Evolutionary conservation across 2,797 vertebrate species (phyloP), one percentile per base, ranked within the genome.

Genomic region (Myotis findleyi): DNA sequence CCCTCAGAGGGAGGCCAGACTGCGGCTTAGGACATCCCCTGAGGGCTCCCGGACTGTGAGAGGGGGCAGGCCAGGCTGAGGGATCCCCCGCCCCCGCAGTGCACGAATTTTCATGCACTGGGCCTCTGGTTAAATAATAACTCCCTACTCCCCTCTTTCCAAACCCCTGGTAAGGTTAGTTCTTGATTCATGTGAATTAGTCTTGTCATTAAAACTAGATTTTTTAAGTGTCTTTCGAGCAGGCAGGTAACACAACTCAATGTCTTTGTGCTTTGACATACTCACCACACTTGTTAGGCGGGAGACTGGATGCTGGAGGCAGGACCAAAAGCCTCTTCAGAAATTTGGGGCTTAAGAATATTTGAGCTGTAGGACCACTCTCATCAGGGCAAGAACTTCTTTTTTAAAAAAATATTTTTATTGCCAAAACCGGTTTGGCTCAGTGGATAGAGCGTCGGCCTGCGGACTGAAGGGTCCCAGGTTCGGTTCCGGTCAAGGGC

Each of bases 141-240:
- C 44, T 23, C 72, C 57, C n/a, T 36, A 25, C 16, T 79, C 47
- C 13, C 6, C 12, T 33, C 57, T 72, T 77, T 41, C 71, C 4
- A 44, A 62, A 21, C 7, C 1, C 36, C 73, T 62, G 27, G 33
- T 73, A 85, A 91, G 41, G 11, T 12, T 91, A 57, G 33, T 36
- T 89, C 27, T 93, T 81, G 62, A n/a, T 89, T 80, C 44, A 69
- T 27, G 16, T 85, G 68, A 96, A 72, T 87, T 91, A 82, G 41
- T 69, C 8, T 88, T 79, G 2, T 49, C 73, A 94, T 95, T 87
- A 27, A 93, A 94, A 85, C 62, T 94, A 89, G 47, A 62, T 64
- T 92, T 87, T 85, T 88, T 41, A 91, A 87, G n/a, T 44, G 25
- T 88, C 68, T 72, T 91, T 44, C 80, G 68, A 82, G 20, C 36